Evolutionary conservation across 2,888 invertebrate species (phyloP).

Genomic region (Drosophila heteroneura): DNA sequence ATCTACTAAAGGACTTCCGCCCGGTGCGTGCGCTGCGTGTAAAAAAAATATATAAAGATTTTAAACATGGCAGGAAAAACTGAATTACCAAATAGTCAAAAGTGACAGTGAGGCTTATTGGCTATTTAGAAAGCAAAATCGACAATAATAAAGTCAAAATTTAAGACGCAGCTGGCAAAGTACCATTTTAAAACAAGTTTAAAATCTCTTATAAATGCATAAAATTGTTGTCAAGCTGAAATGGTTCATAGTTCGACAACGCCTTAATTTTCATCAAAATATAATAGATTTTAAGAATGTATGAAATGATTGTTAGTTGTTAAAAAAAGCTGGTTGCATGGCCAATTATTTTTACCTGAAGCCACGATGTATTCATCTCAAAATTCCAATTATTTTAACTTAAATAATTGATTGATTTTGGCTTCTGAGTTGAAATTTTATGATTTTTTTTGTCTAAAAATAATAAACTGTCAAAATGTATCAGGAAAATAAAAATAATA

Average conservation of each 20-base stretch:
- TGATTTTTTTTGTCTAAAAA: not conserved
- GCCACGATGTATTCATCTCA: too few relatives aligned
- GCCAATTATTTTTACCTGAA: not conserved
- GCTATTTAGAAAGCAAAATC: not conserved
- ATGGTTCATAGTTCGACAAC: not conserved
- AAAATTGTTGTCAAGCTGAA: not conserved
- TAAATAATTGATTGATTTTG: not conserved
- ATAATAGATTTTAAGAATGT: not conserved
- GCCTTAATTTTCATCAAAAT: not conserved
- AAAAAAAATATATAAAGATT: conserved; percentile 38
- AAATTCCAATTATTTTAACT: not conserved
- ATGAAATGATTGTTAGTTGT: too few relatives aligned
- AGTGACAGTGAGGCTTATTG: not conserved
- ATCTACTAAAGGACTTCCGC: conserved; percentile 84
- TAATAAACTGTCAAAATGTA: not conserved
- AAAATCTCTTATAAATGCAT: not conserved
- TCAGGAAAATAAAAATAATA: not conserved
- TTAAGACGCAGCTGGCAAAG: not conserved
- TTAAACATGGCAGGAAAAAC: conserved; percentile 21
- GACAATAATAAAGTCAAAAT: not conserved
- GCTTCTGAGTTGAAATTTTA: not conserved
- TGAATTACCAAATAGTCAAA: conserved; percentile 12
- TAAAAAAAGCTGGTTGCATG: not conserved
- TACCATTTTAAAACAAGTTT: not conserved
- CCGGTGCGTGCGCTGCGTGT: conserved; percentile 81